Conservation (phyloP, 2,888 invertebrate genomes). For the Rotaria magnacalcarata region DNA sequence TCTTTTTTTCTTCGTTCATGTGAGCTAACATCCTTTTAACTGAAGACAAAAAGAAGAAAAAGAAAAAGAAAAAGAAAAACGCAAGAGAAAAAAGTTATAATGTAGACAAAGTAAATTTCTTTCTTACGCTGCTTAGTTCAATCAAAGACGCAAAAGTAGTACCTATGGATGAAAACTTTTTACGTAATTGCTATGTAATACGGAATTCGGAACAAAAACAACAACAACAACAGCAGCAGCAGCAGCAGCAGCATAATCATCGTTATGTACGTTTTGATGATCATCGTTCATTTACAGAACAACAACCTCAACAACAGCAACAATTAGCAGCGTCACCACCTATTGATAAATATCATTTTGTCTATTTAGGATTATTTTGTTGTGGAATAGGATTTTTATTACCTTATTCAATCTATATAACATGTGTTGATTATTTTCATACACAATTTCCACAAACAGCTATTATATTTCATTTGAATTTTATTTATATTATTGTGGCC, state of each 20-base stretch:
- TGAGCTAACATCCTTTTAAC: neutral
- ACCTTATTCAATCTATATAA: slow-evolving; percentile 88
- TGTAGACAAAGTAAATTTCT: neutral
- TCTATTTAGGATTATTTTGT: slow-evolving; percentile 72
- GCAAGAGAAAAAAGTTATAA: neutral
- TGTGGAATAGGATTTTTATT: slow-evolving; percentile 83
- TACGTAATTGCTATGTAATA: slow-evolving; percentile 48
- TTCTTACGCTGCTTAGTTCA: neutral
- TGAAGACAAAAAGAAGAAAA: neutral
- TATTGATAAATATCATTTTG: slow-evolving; percentile 64
- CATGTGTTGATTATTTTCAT: slow-evolving; percentile 87
- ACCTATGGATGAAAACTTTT: slow-evolving; percentile 49
- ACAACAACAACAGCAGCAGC: slow-evolving; percentile 44
- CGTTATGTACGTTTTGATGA: slow-evolving; percentile 36
- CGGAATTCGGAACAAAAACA: slow-evolving; percentile 41
- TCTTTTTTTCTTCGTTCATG: neutral
- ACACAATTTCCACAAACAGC: slow-evolving; percentile 75
- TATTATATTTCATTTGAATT: slow-evolving; percentile 84
- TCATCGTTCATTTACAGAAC: slow-evolving; percentile 47
- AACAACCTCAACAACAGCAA: slow-evolving; percentile 30
- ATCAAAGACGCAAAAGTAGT: neutral
- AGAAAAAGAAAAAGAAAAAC: neutral
- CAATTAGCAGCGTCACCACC: slow-evolving; percentile 48
- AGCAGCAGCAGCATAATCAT: slow-evolving; percentile 44
- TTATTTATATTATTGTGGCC: slow-evolving; percentile 82